Evolutionary conservation across 1,140 invertebrate genomes (phyloP), one percentile per base, ranked within the genome.

Genomic region (Spodoptera frugiperda): DNA sequence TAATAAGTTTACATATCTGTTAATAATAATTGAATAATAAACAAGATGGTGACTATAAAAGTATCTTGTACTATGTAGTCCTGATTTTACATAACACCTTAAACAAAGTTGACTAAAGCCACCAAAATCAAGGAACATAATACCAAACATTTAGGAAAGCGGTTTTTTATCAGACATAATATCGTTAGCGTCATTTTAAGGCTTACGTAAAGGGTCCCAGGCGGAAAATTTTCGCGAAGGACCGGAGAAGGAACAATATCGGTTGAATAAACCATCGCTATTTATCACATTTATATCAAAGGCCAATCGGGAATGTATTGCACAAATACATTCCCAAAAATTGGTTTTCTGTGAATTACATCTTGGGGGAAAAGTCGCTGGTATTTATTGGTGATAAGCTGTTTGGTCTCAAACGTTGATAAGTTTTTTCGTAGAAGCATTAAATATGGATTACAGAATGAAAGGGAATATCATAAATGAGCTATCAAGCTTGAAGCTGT

Each of bases 261-360:
- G 21, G 12, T 17, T 33, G 71, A 14, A 73, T 72, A 72, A 72
- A 53, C 68, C 55, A 33, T n/a, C 17, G 55, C 44, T 73, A 73
- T 73, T 73, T 73, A 73, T 73, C 25, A 73, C 71, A 59, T 73
- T 73, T 46, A 67, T 73, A 73, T 44, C 46, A n/a, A 61, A 6
- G 19, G 21, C 2, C 17, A 63, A 54, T 33, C 21, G 54, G 21
- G 33, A 30, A 61, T 49, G 39, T n/a, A 33, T 21, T 48, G 46
- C 55, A 59, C 21, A 55, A 71, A 55, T 55, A 71, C 30, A 51
- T 57, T 48, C 51, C 19, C 30, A 12, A 49, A 73, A 49, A 73
- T 73, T 73, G 54, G 30, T 48, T 61, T 61, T 61, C 11, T 3
- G 30, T 1, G n/a, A 61, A 61, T 30, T 57, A 57, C 21, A 44